Conservation (phyloP, 1,140 invertebrate species). For the Ooceraea biroi region DNA sequence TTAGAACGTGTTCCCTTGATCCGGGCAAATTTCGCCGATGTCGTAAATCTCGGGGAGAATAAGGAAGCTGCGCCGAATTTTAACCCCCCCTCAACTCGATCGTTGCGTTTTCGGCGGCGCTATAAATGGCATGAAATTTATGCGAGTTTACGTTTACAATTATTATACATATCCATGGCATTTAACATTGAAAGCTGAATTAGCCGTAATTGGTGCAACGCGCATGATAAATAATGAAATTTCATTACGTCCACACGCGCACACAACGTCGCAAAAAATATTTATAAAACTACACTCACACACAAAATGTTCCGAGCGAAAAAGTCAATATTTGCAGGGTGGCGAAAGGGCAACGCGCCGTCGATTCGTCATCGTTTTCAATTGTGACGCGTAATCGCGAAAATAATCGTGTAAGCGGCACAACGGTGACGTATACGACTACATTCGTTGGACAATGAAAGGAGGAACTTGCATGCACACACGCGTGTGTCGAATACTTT, state of each 20-base stretch:
- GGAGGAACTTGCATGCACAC: not conserved
- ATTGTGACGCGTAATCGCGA: constrained; percentile 27
- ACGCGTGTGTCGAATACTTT: constrained; percentile 15
- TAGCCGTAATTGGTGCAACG: not conserved
- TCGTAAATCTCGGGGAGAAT: constrained; percentile 25
- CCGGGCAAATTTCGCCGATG: constrained; percentile 40
- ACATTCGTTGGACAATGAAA: constrained; percentile 32
- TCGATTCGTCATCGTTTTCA: constrained; percentile 9
- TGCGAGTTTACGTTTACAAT: not conserved
- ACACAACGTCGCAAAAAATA: not conserved
- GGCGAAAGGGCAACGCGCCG: not conserved
- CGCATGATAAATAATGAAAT: not conserved
- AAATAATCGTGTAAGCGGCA: constrained; percentile 27
- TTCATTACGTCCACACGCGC: not conserved
- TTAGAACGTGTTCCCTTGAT: constrained; percentile 56
- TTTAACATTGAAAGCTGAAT: not conserved
- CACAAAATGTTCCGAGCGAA: not conserved
- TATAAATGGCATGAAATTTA: not conserved
- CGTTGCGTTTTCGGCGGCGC: no score
- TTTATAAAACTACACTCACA: no score
- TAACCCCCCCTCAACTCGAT: not conserved
- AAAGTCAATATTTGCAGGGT: constrained; percentile 1
- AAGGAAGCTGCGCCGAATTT: not conserved
- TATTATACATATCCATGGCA: not conserved
- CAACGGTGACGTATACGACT: not conserved